phyloP scores from a whole-genome alignment of 2,888 invertebrate genomes.

The Mythimna lalbum region DNA sequence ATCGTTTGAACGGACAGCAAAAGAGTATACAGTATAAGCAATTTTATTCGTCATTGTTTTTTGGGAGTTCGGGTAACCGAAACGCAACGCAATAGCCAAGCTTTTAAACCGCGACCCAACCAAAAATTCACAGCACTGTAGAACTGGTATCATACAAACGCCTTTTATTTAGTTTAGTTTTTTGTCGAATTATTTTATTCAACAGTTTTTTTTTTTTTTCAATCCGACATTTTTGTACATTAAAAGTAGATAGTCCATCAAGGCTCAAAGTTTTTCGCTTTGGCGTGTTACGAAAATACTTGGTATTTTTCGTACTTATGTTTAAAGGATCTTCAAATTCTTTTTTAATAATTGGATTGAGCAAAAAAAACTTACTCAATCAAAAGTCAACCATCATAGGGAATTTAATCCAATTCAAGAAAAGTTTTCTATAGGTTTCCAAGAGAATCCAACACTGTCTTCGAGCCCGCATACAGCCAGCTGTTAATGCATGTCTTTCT shows the following conservation, averaged over 20 bases:
- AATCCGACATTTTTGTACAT: constrained; percentile 48
- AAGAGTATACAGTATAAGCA: too few species aligned
- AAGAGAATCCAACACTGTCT: background rate
- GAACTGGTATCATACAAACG: constrained; percentile 77
- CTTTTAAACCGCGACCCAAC: constrained; percentile 13
- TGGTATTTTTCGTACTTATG: background rate
- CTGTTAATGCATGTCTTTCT: constrained; percentile 4
- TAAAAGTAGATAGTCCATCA: background rate
- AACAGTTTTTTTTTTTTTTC: constrained; percentile 41
- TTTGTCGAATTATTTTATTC: constrained; percentile 43
- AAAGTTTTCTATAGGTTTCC: background rate
- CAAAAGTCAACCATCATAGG: background rate
- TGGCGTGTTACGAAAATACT: constrained; percentile 17
- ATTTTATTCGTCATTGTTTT: background rate
- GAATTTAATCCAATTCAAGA: background rate
- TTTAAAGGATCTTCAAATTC: background rate
- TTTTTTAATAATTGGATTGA: constrained; percentile 4
- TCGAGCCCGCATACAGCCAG: background rate
- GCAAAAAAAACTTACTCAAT: background rate
- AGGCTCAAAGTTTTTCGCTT: constrained; percentile 1
- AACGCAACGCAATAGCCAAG: constrained; percentile 16
- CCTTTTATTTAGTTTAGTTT: constrained; percentile 58
- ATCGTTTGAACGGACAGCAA: too few species aligned
- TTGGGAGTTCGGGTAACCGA: background rate
- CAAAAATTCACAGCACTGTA: constrained; percentile 76